phyloP scores from a whole-genome alignment of 2,888 invertebrate genomes.

The Schizotus pectinicornis region DNA sequence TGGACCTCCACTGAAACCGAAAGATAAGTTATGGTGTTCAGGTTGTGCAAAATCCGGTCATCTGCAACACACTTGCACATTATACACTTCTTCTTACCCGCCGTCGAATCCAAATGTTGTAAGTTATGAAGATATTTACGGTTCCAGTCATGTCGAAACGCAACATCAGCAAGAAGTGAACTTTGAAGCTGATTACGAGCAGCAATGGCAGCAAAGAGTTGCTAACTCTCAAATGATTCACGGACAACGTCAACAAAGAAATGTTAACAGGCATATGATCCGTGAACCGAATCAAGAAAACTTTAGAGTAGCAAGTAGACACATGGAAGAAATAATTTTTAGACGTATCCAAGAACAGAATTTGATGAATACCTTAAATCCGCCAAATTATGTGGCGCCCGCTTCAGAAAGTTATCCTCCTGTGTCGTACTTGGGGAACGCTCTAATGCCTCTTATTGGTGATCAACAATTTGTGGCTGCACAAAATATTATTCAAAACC shows the following conservation, averaged over 20 bases:
- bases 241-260: background rate
- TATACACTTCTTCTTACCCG: slow-evolving; percentile 41
- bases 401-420: too few relatives aligned
- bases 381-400: too few relatives aligned
- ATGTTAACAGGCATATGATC: background rate
- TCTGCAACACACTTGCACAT: slow-evolving; percentile 47
- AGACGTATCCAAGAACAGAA: too few relatives aligned
- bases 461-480: too few relatives aligned
- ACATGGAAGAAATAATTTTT: too few relatives aligned
- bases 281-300: background rate
- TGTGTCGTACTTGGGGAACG: too few relatives aligned
- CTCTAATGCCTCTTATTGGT: too few relatives aligned
- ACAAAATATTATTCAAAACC: too few relatives aligned
- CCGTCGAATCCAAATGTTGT: slow-evolving; percentile 39
- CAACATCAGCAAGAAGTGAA: too few relatives aligned
- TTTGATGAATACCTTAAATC: too few relatives aligned
- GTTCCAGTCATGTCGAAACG: background rate
- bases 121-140: slow-evolving; percentile 41
- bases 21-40: slow-evolving; percentile 54
- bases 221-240: background rate
- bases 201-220: background rate
- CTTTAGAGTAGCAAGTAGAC: too few relatives aligned
- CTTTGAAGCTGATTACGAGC: too few relatives aligned
- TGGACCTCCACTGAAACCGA: slow-evolving; percentile 48
- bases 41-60: slow-evolving; percentile 59